Base-by-base conservation (phyloP, 2,888 invertebrate species). In the Oligia strigilis region DNA sequence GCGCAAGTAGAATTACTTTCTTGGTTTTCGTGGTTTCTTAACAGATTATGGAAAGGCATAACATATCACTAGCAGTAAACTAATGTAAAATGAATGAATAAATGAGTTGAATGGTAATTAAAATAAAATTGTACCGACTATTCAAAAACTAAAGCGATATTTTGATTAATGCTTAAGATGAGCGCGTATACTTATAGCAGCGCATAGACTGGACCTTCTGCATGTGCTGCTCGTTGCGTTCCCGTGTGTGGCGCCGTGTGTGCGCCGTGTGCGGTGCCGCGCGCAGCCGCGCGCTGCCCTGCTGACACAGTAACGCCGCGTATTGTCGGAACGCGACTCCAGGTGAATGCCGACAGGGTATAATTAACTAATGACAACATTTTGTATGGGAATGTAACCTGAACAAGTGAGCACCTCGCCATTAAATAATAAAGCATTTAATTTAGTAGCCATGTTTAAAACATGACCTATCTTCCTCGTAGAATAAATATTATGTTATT, bases 301-400 rank as follows among this genome's bases (percentile, higher is more conserved):
- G 83, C 83, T 85, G 83, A 77, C 86, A 83, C 78, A 49, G 70
- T 81, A 76, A 13, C 58, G 70, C 75, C 65, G 60, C 72, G 65
- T 65, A 55, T 64, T 72, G 74, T 75, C 9, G 58, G 75, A 75
- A 19, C 64, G 23, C 73, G 65, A 23, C 62, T 19, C 58, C 60
- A n/a, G 69, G 64, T 17, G 62, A 69, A 55, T 65, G 58, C 72
- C 60, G 69, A 55, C 72, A 43, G 43, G 29, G 67, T 72, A 64
- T 75, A 64, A 67, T 78, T 76, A 81, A 67, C 73, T 74, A 71
- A 76, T 55, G 84, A 73, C 72, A 55, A 71, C 43, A 73, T 74
- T 55, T 62, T 13, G 43, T 67, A 73, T 40, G 46, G 36, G 40
- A 58, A 58, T 36, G 29, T 43, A 55, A 58, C 36, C 17, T n/a